Conservation (phyloP, 2,888 invertebrate species). For the Volucella zonaria region DNA sequence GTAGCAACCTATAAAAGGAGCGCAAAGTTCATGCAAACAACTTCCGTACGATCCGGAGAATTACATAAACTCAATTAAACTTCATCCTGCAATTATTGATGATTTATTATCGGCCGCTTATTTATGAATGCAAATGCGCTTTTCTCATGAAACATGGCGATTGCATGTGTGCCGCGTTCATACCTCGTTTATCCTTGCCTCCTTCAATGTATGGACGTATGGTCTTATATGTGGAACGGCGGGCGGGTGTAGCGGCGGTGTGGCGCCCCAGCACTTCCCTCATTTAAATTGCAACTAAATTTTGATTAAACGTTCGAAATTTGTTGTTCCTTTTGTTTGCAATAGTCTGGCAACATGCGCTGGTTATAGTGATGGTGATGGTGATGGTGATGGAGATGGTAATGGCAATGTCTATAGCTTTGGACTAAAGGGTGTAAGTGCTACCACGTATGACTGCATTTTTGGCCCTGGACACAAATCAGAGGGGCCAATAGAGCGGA, state of each 20-base stretch:
- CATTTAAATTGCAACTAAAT: slow-evolving; percentile 67
- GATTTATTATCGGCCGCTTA: slow-evolving; percentile 74
- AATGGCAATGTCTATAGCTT: no score
- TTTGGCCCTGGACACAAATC: slow-evolving; percentile 63
- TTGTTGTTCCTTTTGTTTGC: slow-evolving; percentile 56
- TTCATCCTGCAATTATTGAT: slow-evolving; percentile 74
- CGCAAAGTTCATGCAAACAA: slow-evolving; percentile 73
- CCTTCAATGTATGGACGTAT: slow-evolving; percentile 29
- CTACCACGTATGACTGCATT: slow-evolving; percentile 19
- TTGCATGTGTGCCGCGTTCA: slow-evolving; percentile 64
- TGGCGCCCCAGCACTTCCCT: slow-evolving; percentile 20
- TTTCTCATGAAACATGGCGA: slow-evolving; percentile 72
- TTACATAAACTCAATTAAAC: slow-evolving; percentile 74
- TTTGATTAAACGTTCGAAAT: slow-evolving; percentile 69
- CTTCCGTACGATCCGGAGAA: slow-evolving; percentile 74
- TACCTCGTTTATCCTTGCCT: slow-evolving; percentile 40
- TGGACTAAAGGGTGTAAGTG: neutral
- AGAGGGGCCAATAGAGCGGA: neutral
- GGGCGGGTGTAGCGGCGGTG: neutral
- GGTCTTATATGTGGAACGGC: neutral
- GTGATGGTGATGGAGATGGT: neutral
- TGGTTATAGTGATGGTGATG: neutral
- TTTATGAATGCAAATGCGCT: slow-evolving; percentile 74
- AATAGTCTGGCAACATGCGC: neutral
- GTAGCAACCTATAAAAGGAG: slow-evolving; percentile 31